Evolutionary conservation across 2,113 vertebrate species (phyloP), one percentile per base, ranked within the genome.

Genomic region (Hemichromis elongatus): DNA sequence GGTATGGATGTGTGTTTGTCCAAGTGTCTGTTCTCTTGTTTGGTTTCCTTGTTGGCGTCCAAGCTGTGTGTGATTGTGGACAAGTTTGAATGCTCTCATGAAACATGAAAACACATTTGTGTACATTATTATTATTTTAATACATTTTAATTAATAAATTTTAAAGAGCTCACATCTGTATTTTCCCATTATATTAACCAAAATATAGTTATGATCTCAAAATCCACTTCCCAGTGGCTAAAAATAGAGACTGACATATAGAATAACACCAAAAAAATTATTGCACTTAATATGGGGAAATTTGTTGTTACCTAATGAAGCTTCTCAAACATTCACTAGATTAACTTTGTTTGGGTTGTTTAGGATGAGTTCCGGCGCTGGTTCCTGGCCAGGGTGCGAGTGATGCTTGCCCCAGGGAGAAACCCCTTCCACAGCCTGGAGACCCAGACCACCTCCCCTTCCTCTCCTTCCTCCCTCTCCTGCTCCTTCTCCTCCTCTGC

Each of bases 281-380:
- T 73, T 21, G 33, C 3, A 16, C 3, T 55, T 24, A 37, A 28
- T 13, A 35, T 0, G 57, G 7, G n/a, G 11, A 13, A 16, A 21
- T 35, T 12, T 33, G 35, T 6, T 4, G 14, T 83, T 70, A 19
- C 42, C 45, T 9, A 35, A 19, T 56, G 9, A 42, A 40, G n/a
- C 26, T 68, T 11, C 26, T 73, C 42, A 13, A 26, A 79, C 45
- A 33, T 78, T 54, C 14, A 26, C 3, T 19, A 5, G 11, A 50
- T 33, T 0, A 37, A 63, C 50, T 68, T 77, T 35, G 7, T 75
- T 77, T 37, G 6, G 86, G 3, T 84, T 1, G 30, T 50, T 89
- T 24, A 99, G 99, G 99, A 99, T 90, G 99, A 99, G 94, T 99
- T 99, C 94, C 97, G 94, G 87, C 96, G 94, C 80, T 99, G 98